phyloP scores from a whole-genome alignment of 2,797 vertebrate species.

The Bradypodion pumilum region DNA sequence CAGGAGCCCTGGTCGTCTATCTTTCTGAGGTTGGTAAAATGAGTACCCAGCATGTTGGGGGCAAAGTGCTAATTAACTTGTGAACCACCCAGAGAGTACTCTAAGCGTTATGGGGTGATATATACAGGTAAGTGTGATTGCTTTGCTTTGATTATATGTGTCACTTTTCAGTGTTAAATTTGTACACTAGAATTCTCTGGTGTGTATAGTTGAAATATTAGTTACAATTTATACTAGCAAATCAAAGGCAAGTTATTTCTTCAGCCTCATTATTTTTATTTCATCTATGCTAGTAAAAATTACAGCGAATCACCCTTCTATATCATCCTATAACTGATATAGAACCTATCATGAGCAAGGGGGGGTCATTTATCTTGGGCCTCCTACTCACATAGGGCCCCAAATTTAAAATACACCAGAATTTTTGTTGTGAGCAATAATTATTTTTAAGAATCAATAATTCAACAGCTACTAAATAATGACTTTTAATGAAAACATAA shows the following conservation, averaged over 20 bases:
- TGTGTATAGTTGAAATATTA: not conserved
- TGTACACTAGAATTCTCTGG: not conserved
- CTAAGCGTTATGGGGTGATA: no score
- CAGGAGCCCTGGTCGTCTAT: no score
- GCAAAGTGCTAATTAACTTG: no score
- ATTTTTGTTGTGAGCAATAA: not conserved
- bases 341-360: no score
- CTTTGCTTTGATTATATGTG: no score
- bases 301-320: not conserved
- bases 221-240: not conserved
- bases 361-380: not conserved
- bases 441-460: not conserved
- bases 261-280: not conserved
- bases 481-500: not conserved
- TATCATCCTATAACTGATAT: not conserved
- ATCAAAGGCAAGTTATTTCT: constrained; percentile 5
- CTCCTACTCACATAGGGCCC: not conserved
- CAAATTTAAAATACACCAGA: not conserved
- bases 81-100: no score
- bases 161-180: no score
- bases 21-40: no score
- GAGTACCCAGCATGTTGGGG: no score
- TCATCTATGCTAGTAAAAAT: not conserved
- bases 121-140: no score
- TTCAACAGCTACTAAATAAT: not conserved